phyloP scores from a whole-genome alignment of 2,113 vertebrate genomes.

The Tiliqua scincoides region DNA sequence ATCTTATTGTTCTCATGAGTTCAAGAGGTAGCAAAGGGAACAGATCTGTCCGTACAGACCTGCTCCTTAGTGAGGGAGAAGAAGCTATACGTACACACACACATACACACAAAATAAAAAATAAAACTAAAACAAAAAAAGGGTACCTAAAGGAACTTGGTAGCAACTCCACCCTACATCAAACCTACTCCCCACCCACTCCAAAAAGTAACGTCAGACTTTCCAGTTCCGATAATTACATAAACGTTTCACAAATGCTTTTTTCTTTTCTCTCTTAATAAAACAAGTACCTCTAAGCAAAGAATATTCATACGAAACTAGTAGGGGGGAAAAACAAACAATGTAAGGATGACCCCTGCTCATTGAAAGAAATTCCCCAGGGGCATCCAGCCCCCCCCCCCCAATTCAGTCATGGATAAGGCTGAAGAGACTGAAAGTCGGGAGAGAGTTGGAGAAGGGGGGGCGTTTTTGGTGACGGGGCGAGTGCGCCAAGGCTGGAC shows the following conservation, averaged over 20 bases:
- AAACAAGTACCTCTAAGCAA: slow-evolving; percentile 90
- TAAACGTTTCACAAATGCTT: slow-evolving; percentile 81
- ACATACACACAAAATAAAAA: slow-evolving; percentile 22
- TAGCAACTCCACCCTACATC: slow-evolving; percentile 80
- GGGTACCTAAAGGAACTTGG: slow-evolving; percentile 82
- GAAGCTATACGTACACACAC: slow-evolving; percentile 82
- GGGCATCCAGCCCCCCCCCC: slow-evolving; percentile 59
- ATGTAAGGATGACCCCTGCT: slow-evolving; percentile 73
- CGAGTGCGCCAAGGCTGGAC: slow-evolving; percentile 16
- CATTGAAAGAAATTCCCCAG: slow-evolving; percentile 70
- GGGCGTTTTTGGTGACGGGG: slow-evolving; percentile 28
- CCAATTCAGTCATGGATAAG: slow-evolving; percentile 76
- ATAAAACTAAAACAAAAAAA: slow-evolving; percentile 76
- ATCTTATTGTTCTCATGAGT: slow-evolving; percentile 85
- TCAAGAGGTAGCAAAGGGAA: slow-evolving; percentile 95
- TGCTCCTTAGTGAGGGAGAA: slow-evolving; percentile 80
- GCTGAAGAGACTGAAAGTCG: slow-evolving; percentile 54
- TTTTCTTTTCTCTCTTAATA: slow-evolving; percentile 81
- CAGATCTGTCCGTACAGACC: slow-evolving; percentile 78
- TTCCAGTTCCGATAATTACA: slow-evolving; percentile 94
- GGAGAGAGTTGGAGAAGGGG: background rate
- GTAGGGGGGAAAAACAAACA: slow-evolving; percentile 31
- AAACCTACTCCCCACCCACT: slow-evolving; percentile 67
- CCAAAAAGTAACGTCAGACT: slow-evolving; percentile 77
- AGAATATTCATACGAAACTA: slow-evolving; percentile 77